Evolutionary conservation across 2,113 vertebrate genomes (phyloP).

Genomic region (Lophochroa leadbeateri): DNA sequence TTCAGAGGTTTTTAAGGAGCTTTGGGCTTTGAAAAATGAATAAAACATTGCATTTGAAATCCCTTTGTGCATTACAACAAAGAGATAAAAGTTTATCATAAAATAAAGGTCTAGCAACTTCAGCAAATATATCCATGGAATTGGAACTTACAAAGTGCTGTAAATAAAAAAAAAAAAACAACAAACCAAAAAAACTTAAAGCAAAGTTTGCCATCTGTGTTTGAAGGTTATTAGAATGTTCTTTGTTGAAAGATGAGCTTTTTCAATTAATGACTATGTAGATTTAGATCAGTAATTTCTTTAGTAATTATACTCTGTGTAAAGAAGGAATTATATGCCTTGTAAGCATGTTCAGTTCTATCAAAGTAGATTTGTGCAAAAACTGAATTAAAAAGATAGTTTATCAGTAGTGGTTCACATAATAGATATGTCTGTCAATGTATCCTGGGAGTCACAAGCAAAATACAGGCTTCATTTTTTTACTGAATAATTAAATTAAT

Average conservation of each 20-base stretch:
- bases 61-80: slow-evolving; percentile 64
- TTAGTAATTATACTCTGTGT: slow-evolving; percentile 58
- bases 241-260: slow-evolving; percentile 46
- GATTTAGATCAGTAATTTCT: slow-evolving; percentile 62
- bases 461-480: slow-evolving; percentile 16
- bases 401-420: slow-evolving; percentile 22
- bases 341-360: slow-evolving; percentile 51
- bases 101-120: slow-evolving; percentile 67
- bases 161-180: slow-evolving; percentile 10
- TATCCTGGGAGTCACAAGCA: background rate
- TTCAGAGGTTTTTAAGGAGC: slow-evolving; percentile 34
- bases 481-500: background rate
- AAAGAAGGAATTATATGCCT: slow-evolving; percentile 63
- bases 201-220: background rate
- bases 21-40: slow-evolving; percentile 71
- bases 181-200: background rate
- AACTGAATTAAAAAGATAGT: slow-evolving; percentile 44
- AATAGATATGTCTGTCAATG: slow-evolving; percentile 33
- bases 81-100: slow-evolving; percentile 64
- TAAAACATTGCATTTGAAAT: slow-evolving; percentile 70
- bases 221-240: slow-evolving; percentile 55
- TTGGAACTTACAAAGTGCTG: background rate
- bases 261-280: slow-evolving; percentile 63
- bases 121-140: slow-evolving; percentile 61
- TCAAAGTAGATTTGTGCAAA: slow-evolving; percentile 47